Conservation (phyloP, 2,797 vertebrate species). For the Acomys russatus region DNA sequence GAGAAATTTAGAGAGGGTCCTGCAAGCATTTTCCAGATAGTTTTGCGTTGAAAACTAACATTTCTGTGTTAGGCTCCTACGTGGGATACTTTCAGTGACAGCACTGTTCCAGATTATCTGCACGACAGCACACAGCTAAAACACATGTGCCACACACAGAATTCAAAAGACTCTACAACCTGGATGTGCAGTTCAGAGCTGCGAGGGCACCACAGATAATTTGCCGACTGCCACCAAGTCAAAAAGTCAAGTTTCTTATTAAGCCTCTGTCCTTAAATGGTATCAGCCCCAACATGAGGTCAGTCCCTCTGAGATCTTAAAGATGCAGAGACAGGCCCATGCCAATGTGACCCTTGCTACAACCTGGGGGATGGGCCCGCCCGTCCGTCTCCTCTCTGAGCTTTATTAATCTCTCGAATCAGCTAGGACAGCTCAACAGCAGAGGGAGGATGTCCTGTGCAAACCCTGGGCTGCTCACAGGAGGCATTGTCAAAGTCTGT, state of each 20-base stretch:
- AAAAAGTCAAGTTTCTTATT: constrained; percentile 72
- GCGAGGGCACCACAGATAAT: not conserved
- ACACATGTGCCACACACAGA: constrained; percentile 17
- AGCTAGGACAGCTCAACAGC: not conserved
- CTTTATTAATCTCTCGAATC: constrained; percentile 1
- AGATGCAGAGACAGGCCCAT: constrained; percentile 38
- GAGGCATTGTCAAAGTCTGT: not conserved
- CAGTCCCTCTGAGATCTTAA: constrained; percentile 50
- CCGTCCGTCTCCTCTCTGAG: not conserved
- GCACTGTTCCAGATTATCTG: constrained; percentile 77
- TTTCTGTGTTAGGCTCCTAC: constrained; percentile 70
- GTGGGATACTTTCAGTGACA: constrained; percentile 73
- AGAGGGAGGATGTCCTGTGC: not conserved
- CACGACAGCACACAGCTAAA: constrained; percentile 61
- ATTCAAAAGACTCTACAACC: constrained; percentile 65
- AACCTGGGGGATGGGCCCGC: constrained; percentile 34
- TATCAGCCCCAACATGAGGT: constrained; percentile 51
- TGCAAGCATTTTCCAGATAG: constrained; percentile 34
- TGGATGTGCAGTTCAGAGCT: not conserved
- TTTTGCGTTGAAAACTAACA: constrained; percentile 69
- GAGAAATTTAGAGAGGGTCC: constrained; percentile 44
- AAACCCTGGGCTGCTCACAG: not conserved
- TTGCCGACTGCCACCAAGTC: constrained; percentile 44
- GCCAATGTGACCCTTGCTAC: constrained; percentile 54
- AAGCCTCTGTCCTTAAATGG: constrained; percentile 67